A percentile compares a stretch with the other conserved stretches of the same genome.
phyloP scores from a whole-genome alignment of 2,113 vertebrate genomes.

The Ictalurus furcatus region DNA sequence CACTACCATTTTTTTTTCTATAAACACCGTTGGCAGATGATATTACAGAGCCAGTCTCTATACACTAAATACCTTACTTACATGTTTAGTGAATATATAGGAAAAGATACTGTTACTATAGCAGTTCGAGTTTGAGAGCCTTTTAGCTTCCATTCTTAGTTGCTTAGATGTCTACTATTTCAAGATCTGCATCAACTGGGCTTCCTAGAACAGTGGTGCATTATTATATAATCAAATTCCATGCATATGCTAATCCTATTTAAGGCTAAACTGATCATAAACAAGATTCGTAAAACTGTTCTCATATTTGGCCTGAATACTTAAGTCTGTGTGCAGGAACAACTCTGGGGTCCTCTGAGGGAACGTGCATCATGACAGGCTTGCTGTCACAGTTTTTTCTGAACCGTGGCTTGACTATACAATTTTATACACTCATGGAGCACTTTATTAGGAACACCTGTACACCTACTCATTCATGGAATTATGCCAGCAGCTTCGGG shows the following conservation, averaged over 20 bases:
- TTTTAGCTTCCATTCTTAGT: not conserved
- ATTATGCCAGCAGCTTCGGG: not conserved
- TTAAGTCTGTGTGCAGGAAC: not conserved
- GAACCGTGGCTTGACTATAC: not conserved
- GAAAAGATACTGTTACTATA: not conserved
- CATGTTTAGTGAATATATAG: not conserved
- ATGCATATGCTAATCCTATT: conserved; percentile 2
- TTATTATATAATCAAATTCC: not conserved
- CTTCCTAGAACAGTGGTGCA: not conserved
- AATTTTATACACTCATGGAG: not conserved
- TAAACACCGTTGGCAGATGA: not conserved
- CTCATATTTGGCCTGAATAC: not conserved
- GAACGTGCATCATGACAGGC: not conserved
- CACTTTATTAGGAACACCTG: not conserved
- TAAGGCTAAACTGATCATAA: not conserved
- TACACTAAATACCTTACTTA: not conserved
- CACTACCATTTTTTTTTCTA: not conserved
- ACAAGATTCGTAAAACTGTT: not conserved
- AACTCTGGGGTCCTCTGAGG: not conserved
- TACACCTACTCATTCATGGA: not conserved
- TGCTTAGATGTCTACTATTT: not conserved
- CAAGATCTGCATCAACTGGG: not conserved
- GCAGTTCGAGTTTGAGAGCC: not conserved
- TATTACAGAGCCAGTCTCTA: not conserved
- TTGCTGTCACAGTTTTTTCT: not conserved